These are phyloP conservation scores for Heterodera filipjevi DNA, from an alignment of 2,888 invertebrate species.

Conservation along the genomic window DNA sequence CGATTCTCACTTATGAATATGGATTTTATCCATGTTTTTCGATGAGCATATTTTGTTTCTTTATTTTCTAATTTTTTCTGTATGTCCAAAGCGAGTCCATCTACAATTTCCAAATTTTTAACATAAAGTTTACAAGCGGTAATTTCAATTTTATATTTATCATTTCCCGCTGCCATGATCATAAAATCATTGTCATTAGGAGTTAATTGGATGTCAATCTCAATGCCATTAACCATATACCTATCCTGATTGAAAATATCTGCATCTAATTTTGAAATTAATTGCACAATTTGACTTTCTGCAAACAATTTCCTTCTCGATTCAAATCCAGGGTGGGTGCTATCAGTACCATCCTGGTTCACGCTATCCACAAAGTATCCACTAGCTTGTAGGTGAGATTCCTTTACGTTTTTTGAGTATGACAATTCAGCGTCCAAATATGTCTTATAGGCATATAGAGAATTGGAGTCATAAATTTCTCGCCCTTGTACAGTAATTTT, in stretches of 20 bases:
- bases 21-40: not conserved
- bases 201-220: not conserved
- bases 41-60: not conserved
- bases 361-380: not conserved
- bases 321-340: not conserved
- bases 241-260: slow-evolving; percentile 4
- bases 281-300: not conserved
- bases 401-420: not conserved
- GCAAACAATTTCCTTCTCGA: not conserved
- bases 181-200: not conserved
- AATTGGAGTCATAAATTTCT: not conserved
- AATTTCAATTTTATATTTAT: not conserved
- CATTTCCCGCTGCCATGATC: not conserved
- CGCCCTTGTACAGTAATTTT: not conserved
- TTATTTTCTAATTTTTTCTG: not conserved
- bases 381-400: not conserved
- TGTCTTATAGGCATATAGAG: not conserved
- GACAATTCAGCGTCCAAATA: not conserved
- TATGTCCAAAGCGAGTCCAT: slow-evolving; percentile 11
- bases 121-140: not conserved
- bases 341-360: not conserved
- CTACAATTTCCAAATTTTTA: not conserved
- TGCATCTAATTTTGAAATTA: slow-evolving; percentile 6
- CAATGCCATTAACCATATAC: not conserved
- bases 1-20: not conserved